These are phyloP conservation scores for Carollia perspicillata DNA, from an alignment of 2,113 vertebrate genomes.

Conservation along the genomic window DNA sequence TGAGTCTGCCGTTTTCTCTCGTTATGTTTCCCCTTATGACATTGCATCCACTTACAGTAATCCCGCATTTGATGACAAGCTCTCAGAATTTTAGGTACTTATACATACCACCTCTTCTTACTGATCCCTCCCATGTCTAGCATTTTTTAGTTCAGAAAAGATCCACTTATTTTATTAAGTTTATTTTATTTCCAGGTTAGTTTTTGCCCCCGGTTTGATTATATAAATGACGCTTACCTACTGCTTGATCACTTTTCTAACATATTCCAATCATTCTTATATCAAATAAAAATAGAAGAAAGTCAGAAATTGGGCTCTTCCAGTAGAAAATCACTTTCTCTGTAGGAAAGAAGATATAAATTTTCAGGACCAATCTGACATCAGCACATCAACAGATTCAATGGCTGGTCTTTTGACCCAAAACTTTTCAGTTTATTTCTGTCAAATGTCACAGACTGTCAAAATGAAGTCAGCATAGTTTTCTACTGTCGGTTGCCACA, in stretches of 20 bases:
- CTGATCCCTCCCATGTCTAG: not conserved
- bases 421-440: slow-evolving; percentile 8
- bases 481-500: slow-evolving; percentile 16
- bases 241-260: not conserved
- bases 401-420: not conserved
- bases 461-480: slow-evolving; percentile 14
- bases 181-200: not conserved
- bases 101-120: not conserved
- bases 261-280: not conserved
- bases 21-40: not conserved
- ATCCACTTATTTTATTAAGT: not conserved
- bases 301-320: not conserved
- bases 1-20: accelerated
- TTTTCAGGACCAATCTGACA: not conserved
- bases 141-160: not conserved
- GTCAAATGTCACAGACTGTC: slow-evolving; percentile 8
- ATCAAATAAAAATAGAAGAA: not conserved
- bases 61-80: not conserved
- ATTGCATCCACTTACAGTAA: not conserved
- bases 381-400: not conserved
- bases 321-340: not conserved
- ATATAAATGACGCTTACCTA: not conserved
- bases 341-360: not conserved
- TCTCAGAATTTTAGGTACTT: not conserved
- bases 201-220: no score